A percentile compares a stretch with the other conserved stretches of the same genome.
phyloP scores from a whole-genome alignment of 2,888 invertebrate species.

The Lathronympha strigana region DNA sequence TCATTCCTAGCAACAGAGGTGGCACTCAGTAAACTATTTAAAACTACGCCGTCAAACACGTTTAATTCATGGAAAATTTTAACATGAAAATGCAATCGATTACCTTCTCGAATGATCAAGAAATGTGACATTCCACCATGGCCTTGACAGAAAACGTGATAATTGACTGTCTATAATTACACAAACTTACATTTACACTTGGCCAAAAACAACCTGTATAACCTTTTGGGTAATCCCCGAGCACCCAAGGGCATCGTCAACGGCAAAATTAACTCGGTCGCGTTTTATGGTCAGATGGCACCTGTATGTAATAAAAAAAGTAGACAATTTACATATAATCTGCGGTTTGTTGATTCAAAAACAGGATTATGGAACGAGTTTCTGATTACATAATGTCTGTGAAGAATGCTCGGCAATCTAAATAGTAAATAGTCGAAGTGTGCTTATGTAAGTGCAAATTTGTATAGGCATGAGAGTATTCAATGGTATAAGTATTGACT shows the following conservation, averaged over 20 bases:
- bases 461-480: neutral
- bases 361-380: slow-evolving; percentile 33
- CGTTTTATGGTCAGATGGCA: neutral
- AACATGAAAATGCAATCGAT: neutral
- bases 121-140: slow-evolving; percentile 15
- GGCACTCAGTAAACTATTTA: neutral
- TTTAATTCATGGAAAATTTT: too few species aligned
- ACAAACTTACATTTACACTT: slow-evolving; percentile 6
- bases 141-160: slow-evolving; percentile 22
- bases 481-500: neutral
- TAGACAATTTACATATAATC: slow-evolving; percentile 16
- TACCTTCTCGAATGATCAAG: neutral
- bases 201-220: neutral
- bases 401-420: slow-evolving; percentile 9
- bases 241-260: neutral
- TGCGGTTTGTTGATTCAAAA: slow-evolving; percentile 28
- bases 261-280: slow-evolving; percentile 13
- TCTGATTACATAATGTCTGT: slow-evolving; percentile 31
- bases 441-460: slow-evolving; percentile 32
- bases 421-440: slow-evolving; percentile 5
- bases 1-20: too few species aligned
- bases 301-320: neutral
- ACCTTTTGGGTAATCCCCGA: neutral
- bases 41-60: neutral
- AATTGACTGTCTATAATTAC: slow-evolving; percentile 10